These are phyloP conservation scores for Eurystomus glaucurus DNA, from an alignment of 2,797 vertebrate genomes.

Conservation along the genomic window DNA sequence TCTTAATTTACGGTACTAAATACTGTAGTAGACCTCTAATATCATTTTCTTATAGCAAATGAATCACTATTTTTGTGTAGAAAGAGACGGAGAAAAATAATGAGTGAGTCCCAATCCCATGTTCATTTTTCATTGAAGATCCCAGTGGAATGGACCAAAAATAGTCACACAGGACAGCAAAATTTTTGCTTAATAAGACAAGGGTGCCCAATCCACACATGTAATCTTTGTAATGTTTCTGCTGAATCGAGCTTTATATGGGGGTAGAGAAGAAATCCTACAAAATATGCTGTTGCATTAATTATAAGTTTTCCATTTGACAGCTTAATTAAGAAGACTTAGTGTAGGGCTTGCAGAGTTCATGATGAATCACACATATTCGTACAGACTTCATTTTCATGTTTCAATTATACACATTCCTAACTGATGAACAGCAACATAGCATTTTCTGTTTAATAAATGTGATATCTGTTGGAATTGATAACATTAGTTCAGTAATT, in stretches of 20 bases:
- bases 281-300: constrained; percentile 82
- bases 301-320: constrained; percentile 86
- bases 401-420: constrained; percentile 85
- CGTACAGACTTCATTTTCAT: constrained; percentile 83
- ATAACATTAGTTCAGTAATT: constrained; percentile 87
- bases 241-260: constrained; percentile 73
- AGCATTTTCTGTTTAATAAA: constrained; percentile 86
- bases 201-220: constrained; percentile 5
- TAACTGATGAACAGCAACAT: constrained; percentile 86
- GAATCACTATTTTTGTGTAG: not conserved
- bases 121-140: not conserved
- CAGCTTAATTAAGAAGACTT: constrained; percentile 86
- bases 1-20: not conserved
- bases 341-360: constrained; percentile 82
- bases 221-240: constrained; percentile 69
- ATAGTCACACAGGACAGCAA: not conserved
- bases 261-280: constrained; percentile 68
- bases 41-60: not conserved
- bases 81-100: not conserved
- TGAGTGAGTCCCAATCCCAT: not conserved
- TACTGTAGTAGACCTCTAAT: not conserved
- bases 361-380: constrained; percentile 84
- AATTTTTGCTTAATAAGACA: constrained; percentile 38
- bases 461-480: constrained; percentile 86
- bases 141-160: not conserved